These are phyloP conservation scores for Herpailurus yagouaroundi DNA, from an alignment of 2,113 vertebrate genomes.

Conservation along the genomic window DNA sequence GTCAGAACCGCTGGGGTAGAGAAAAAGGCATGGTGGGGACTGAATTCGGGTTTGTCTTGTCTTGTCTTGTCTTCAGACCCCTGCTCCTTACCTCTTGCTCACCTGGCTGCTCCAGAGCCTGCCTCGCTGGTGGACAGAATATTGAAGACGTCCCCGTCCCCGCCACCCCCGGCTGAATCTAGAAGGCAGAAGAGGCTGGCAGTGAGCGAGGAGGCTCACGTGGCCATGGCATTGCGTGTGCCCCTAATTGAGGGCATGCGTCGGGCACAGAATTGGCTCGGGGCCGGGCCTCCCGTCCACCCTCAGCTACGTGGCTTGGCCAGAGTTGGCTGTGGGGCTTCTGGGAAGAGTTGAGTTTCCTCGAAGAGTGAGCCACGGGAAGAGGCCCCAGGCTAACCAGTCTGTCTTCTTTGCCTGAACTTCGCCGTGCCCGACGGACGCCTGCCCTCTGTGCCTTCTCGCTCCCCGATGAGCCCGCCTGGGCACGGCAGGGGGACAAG, in stretches of 20 bases:
- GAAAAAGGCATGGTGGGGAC: not conserved
- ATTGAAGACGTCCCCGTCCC: fast-evolving
- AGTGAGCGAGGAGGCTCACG: not conserved
- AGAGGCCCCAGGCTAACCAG: fast-evolving
- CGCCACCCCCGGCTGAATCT: not conserved
- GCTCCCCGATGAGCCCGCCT: not conserved
- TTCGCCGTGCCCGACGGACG: too few relatives aligned
- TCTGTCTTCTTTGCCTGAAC: not conserved
- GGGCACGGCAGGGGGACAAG: not conserved
- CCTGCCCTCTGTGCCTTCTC: too few relatives aligned
- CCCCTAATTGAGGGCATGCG: fast-evolving
- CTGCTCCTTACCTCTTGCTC: fast-evolving
- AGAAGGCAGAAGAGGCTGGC: not conserved
- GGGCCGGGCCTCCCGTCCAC: too few relatives aligned
- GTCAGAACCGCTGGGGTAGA: not conserved
- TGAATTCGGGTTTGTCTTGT: not conserved
- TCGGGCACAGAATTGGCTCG: not conserved
- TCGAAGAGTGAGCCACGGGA: not conserved
- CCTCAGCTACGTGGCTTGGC: not conserved
- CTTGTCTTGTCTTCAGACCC: not conserved
- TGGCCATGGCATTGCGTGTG: fast-evolving
- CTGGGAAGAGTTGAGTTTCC: not conserved
- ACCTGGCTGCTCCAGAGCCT: not conserved
- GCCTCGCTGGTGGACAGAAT: fast-evolving
- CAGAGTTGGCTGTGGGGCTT: not conserved